Conservation (phyloP, 1,140 invertebrate genomes). For the Trachelipus rathkii region DNA sequence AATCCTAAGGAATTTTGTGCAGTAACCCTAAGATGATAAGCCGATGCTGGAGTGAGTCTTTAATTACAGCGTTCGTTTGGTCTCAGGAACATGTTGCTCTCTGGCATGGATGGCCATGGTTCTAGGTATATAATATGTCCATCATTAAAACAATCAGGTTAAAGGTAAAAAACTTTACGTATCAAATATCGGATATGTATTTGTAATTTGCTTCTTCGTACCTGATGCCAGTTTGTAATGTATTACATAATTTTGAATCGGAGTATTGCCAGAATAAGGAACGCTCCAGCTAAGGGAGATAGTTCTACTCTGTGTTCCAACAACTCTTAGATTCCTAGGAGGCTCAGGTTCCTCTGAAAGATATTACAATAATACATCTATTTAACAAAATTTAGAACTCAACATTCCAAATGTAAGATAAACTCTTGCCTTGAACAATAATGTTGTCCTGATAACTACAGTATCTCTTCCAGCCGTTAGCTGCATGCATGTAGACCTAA, state of each 20-base stretch:
- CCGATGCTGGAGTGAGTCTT: slow-evolving; percentile 84
- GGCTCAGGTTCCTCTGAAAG: slow-evolving; percentile 82
- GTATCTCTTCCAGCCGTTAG: slow-evolving; percentile 42
- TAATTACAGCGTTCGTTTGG: slow-evolving; percentile 42
- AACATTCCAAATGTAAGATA: not conserved
- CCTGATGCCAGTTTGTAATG: slow-evolving; percentile 88
- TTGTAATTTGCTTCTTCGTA: slow-evolving; percentile 49
- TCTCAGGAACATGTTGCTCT: slow-evolving; percentile 38
- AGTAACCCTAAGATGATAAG: slow-evolving; percentile 83
- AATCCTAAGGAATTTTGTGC: slow-evolving; percentile 93
- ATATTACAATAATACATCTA: no score
- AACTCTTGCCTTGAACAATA: slow-evolving; percentile 39
- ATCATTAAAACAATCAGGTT: no score
- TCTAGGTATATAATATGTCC: not conserved
- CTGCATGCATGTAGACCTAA: slow-evolving; percentile 43
- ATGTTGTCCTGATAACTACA: slow-evolving; percentile 31
- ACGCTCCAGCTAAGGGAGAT: slow-evolving; percentile 89
- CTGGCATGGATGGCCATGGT: slow-evolving; percentile 33
- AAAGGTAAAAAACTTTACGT: no score
- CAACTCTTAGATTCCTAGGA: slow-evolving; percentile 80
- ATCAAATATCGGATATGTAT: no score
- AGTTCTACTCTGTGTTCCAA: slow-evolving; percentile 82
- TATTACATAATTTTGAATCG: slow-evolving; percentile 83
- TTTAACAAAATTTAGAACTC: no score
- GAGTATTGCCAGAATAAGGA: slow-evolving; percentile 90